phyloP scores from a whole-genome alignment of 1,140 invertebrate species.

The Trypoxylus dichotomus region DNA sequence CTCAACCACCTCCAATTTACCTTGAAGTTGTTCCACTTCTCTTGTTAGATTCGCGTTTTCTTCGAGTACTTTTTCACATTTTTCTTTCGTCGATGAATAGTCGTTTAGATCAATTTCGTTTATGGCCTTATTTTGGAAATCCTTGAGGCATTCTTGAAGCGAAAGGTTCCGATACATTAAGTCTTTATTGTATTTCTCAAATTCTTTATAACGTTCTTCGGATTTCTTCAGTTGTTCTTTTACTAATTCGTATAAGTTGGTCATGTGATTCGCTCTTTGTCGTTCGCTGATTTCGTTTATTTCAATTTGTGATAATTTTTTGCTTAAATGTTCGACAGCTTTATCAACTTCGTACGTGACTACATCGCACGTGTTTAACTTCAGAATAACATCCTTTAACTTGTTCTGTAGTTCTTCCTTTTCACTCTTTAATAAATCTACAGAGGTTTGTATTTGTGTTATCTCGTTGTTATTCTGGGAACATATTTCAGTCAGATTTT shows the following conservation, averaged over 20 bases:
- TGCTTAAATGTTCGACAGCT: conserved; percentile 35
- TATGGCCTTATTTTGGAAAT: conserved; percentile 45
- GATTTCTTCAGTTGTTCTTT: conserved; percentile 54
- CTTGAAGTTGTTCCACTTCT: conserved; percentile 48
- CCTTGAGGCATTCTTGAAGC: conserved; percentile 52
- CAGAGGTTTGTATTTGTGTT: conserved; percentile 42
- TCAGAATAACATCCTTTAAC: conserved; percentile 34
- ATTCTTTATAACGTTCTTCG: conserved; percentile 49
- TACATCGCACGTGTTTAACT: conserved; percentile 28
- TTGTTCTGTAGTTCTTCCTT: conserved; percentile 46
- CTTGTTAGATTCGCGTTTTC: conserved; percentile 40
- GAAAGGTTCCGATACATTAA: conserved; percentile 52
- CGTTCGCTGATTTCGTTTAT: conserved; percentile 50
- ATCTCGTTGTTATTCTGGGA: conserved; percentile 36
- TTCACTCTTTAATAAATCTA: conserved; percentile 44
- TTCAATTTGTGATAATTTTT: conserved; percentile 42
- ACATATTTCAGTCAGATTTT: conserved; percentile 42
- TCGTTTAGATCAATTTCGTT: conserved; percentile 38
- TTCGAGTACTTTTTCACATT: conserved; percentile 39
- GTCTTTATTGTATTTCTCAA: conserved; percentile 50
- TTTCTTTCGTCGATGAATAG: conserved; percentile 34
- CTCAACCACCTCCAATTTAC: conserved; percentile 30
- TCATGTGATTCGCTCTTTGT: conserved; percentile 53
- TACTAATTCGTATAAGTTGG: conserved; percentile 53
- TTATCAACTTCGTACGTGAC: conserved; percentile 30